Base-by-base conservation (phyloP, 2,113 vertebrate genomes). In the Trogon surrucura region DNA sequence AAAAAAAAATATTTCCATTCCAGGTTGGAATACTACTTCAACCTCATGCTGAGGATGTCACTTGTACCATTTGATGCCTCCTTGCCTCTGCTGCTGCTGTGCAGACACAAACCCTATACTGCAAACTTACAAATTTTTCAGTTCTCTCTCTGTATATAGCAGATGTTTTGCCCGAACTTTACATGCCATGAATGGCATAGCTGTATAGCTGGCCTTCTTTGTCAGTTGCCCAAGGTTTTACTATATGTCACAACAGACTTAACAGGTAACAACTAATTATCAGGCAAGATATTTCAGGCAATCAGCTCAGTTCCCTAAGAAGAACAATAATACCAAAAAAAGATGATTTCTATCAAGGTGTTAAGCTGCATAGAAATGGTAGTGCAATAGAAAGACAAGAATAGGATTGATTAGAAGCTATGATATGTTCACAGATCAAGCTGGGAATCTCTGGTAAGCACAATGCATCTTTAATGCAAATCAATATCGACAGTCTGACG, bases 401-500 rank as follows among this genome's bases (percentile, higher is more conserved):
- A 96, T 95, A 80, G 91, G 81, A 94, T 94, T 97, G 97, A 97
- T 97, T 97, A 91, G 91, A 79, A 96, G 84, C 93, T 95, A 65
- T 87, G 92, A 92, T 93, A 89, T 23, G 36, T 92, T 92, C 93
- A 86, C 9, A 4, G 85, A 88, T 97, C 89, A 86, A 34, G 90
- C 96, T 96, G 97, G 53, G 91, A 95, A 90, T 81, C 94, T 96
- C 91, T 79, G 65, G 86, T 85, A 91, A 91, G 86, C 74, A 96
- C 94, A 97, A 96, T 94, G 87, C 81, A 96, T 91, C 91, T 85
- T 88, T 89, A 97, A 96, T 81, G 89, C 81, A 85, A 96, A 97
- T 97, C 97, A 94, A 85, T 94, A 93, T 13, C 80, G 91, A 57
- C 73, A 86, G 80, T 54, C 65, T 95, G 88, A 89, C 1, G 27